These are phyloP conservation scores for Cerceris rybyensis DNA, from an alignment of 2,888 invertebrate species.

Conservation along the genomic window DNA sequence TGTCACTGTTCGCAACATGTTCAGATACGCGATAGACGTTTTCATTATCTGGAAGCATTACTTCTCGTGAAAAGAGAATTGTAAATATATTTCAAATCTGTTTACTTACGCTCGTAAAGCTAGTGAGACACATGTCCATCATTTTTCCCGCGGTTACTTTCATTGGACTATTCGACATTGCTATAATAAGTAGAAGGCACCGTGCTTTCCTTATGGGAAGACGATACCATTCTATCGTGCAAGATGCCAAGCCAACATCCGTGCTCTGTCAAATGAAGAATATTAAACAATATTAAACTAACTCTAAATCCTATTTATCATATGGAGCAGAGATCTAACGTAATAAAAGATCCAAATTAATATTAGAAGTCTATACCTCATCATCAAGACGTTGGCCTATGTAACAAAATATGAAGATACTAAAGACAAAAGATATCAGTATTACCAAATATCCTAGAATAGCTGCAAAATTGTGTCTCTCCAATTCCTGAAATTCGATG, in stretches of 20 bases:
- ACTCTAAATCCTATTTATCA: too few species aligned
- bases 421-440: too few species aligned
- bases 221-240: conserved; percentile 56
- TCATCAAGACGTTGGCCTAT: too few species aligned
- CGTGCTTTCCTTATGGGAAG: conserved; percentile 47
- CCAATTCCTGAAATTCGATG: too few species aligned
- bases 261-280: conserved; percentile 16
- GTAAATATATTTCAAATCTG: not conserved
- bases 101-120: conserved; percentile 66
- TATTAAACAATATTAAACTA: too few species aligned
- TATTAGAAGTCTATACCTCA: too few species aligned
- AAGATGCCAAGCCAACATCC: conserved; percentile 43
- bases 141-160: conserved; percentile 66
- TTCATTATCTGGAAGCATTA: conserved; percentile 45
- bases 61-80: not conserved
- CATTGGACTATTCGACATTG: conserved; percentile 60
- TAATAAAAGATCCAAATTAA: too few species aligned
- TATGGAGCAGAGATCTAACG: too few species aligned
- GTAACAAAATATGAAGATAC: too few species aligned
- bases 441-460: too few species aligned
- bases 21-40: conserved; percentile 45
- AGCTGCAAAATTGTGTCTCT: too few species aligned
- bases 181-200: conserved; percentile 61
- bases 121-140: conserved; percentile 63
- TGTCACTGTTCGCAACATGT: conserved; percentile 37